Percentiles rank a stretch among this genome's conserved stretches.
Conservation (phyloP, 2,113 vertebrate species). For the Laterallus jamaicensis region DNA sequence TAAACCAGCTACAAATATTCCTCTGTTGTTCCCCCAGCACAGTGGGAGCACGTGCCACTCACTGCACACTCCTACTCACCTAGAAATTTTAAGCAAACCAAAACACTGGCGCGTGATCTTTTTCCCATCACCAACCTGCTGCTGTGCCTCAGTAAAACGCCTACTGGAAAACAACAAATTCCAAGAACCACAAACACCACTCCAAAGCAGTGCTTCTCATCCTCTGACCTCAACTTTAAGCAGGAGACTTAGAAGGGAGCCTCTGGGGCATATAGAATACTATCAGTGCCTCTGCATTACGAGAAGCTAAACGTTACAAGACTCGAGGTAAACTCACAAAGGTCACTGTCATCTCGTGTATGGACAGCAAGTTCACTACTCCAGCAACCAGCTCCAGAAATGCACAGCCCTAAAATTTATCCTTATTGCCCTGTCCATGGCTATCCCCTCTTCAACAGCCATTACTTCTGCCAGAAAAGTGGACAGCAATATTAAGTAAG, state of each 20-base stretch:
- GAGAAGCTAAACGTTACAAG: rapidly evolving
- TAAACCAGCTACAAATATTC: not conserved
- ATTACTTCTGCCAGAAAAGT: not conserved
- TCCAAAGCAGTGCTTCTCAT: not conserved
- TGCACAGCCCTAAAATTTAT: not conserved
- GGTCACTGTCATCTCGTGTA: not conserved
- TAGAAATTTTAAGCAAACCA: not conserved
- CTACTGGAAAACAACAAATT: not conserved
- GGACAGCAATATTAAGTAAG: not conserved
- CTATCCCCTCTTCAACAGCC: not conserved
- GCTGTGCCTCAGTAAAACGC: not conserved
- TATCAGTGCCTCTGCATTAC: rapidly evolving
- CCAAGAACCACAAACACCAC: not conserved
- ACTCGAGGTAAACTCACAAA: not conserved
- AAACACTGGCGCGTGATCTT: not conserved
- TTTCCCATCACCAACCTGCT: not conserved
- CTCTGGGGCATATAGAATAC: not conserved
- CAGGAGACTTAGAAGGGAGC: not conserved
- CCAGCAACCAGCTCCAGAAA: not conserved
- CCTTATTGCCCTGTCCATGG: not conserved
- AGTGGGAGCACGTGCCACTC: not conserved
- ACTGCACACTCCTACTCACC: not conserved
- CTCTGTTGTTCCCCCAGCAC: not conserved
- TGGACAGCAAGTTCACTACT: not conserved
- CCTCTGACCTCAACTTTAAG: not conserved